Percentiles rank a stretch among this genome's conserved stretches.
Conservation (phyloP, 2,888 invertebrate genomes). For the Arge pagana region DNA sequence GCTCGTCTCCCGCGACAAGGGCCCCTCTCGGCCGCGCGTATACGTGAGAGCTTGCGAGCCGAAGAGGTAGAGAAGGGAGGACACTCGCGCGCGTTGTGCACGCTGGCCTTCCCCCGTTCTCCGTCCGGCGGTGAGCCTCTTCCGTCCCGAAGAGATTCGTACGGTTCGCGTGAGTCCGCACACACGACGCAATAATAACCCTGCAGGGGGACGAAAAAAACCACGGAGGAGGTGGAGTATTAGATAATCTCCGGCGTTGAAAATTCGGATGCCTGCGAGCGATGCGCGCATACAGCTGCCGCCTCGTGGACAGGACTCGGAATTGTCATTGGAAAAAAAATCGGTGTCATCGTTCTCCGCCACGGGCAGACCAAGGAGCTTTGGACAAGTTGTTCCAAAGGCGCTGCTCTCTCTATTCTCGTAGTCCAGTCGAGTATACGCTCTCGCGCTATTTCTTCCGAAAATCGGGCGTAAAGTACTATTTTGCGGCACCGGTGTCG, state of each 20-base stretch:
- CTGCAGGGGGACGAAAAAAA: too few species aligned
- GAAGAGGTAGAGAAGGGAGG: too few species aligned
- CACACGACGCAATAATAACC: not conserved
- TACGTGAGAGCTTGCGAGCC: conserved; percentile 37
- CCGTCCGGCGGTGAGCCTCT: conserved; percentile 14
- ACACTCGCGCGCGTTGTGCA: conserved; percentile 26
- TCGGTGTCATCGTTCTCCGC: too few species aligned
- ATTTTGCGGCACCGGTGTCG: too few species aligned
- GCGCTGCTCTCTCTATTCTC: too few species aligned
- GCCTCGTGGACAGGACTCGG: too few species aligned
- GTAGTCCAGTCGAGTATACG: too few species aligned
- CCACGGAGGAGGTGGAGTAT: conserved; percentile 33
- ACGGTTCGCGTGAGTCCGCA: not conserved
- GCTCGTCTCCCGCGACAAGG: conserved; percentile 16
- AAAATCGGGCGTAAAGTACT: too few species aligned
- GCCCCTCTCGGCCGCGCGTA: conserved; percentile 20
- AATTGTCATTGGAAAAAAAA: too few species aligned
- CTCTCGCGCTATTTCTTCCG: too few species aligned
- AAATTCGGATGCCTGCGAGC: conserved; percentile 38
- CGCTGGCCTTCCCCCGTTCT: conserved; percentile 13
- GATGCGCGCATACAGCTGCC: conserved; percentile 12
- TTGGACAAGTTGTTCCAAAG: too few species aligned
- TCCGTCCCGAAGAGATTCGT: conserved; percentile 11
- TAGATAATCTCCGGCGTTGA: conserved; percentile 49
- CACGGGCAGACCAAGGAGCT: too few species aligned